Base-by-base conservation (phyloP, 2,797 vertebrate genomes). In the Carapus acus region DNA sequence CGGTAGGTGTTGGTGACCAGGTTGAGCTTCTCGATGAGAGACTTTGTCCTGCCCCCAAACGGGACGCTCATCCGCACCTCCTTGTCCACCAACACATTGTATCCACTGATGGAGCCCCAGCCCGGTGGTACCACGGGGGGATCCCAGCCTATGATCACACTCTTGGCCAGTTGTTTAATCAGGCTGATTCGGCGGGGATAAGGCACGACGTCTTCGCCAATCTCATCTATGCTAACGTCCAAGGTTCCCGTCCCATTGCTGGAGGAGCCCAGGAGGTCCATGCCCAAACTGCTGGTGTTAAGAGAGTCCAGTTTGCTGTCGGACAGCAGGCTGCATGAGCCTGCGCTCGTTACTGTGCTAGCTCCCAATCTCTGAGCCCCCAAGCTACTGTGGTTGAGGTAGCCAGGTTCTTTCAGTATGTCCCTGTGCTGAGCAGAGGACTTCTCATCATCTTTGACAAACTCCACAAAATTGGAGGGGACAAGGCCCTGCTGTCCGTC, bases 141-240 rank as follows among this genome's bases (percentile, higher is more conserved):
- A 73, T 99, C 96, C 96, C 96, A 99, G 86, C 92, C 92, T 81
- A 99, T 90, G 67, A 99, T 99, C 50, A 96, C 92, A 71, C 94
- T 98, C 90, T 94, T 96, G 88, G 95, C 96, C 51, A 99, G 89
- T 76, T 99, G 96, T 79, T 99, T 99, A 56, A 99, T 98, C 75
- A 98, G 91, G 86, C 90, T 94, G 84, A 99, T 96, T 86, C 86
- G 94, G 62, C 95, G 85, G 63, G 96, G 96, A 83, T 99, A 99
- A 96, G 96, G 96, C 94, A 99, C 96, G 57, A 91, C 87, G 85
- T 99, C 93, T 93, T 97, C 96, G 84, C 94, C 95, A 3, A 94
- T 83, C 73, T 96, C 94, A 1, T 96, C 94, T 5, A 90, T 91
- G 87, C 82, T 93, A 73, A 92, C 73, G 13, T 96, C 94, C 86